Conservation (phyloP, 2,797 vertebrate species). For the Alcedo atthis region DNA sequence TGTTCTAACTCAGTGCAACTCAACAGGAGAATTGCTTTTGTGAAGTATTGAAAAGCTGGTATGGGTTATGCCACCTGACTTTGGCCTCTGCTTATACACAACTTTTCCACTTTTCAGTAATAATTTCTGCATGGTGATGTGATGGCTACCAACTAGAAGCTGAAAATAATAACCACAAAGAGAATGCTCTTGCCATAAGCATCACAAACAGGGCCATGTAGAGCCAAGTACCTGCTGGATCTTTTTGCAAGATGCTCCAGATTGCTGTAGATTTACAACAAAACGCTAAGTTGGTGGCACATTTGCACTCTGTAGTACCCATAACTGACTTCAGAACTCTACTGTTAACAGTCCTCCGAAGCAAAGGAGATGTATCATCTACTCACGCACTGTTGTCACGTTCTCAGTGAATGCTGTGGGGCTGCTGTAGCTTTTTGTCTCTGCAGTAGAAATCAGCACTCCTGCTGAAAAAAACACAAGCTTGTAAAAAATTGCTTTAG, state of each 20-base stretch:
- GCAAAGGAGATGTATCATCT: background rate
- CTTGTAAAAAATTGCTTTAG: conserved; percentile 1
- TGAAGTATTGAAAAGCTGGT: background rate
- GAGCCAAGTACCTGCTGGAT: background rate
- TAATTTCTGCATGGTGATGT: background rate
- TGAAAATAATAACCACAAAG: background rate
- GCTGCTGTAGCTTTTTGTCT: background rate
- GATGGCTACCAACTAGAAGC: background rate
- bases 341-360: background rate
- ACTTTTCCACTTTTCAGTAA: background rate
- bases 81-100: background rate
- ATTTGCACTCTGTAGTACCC: background rate
- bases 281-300: accelerated
- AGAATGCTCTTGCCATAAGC: background rate
- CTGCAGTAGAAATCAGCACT: background rate
- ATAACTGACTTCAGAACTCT: background rate
- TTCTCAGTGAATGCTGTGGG: background rate
- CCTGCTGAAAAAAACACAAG: conserved; percentile 43
- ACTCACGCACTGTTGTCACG: background rate
- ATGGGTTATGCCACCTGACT: background rate
- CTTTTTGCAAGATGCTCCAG: background rate
- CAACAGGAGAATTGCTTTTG: background rate
- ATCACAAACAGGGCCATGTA: background rate
- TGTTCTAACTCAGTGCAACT: background rate
- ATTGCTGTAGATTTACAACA: background rate